A percentile compares a stretch with the other conserved stretches of the same genome.
Evolutionary conservation across 92 coral and sea anemone species (phyloP).

Genomic region (Meandrina meandrites): DNA sequence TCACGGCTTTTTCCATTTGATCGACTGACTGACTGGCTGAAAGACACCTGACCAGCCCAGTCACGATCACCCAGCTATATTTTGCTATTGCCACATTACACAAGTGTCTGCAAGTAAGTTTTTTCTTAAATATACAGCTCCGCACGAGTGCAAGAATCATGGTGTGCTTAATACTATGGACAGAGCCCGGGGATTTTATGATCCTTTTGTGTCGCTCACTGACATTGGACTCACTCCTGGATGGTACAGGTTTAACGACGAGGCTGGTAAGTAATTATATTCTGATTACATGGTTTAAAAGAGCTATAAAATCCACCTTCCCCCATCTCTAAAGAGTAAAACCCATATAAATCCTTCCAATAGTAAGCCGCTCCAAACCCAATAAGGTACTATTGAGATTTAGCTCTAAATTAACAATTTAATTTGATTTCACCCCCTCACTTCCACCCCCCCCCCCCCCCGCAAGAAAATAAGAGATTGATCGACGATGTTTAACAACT

Average conservation of each 20-base stretch:
- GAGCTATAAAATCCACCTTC: background rate
- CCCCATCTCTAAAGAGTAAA: background rate
- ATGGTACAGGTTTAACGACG: conserved; percentile 55
- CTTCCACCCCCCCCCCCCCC: too few species aligned
- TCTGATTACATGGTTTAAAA: too few species aligned
- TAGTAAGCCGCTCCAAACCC: background rate
- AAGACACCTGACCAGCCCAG: too few species aligned
- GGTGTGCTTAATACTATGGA: conserved; percentile 13
- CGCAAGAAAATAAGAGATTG: too few species aligned
- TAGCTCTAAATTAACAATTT: background rate
- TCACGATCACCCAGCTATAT: too few species aligned
- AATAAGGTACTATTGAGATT: background rate
- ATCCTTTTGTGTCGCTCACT: conserved; percentile 36
- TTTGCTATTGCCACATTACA: too few species aligned
- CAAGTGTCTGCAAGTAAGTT: too few species aligned
- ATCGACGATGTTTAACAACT: too few species aligned
- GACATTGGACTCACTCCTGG: conserved; percentile 45
- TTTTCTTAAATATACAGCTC: background rate
- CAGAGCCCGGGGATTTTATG: conserved; percentile 47
- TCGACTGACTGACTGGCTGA: background rate
- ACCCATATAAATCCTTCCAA: background rate
- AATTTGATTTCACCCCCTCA: background rate
- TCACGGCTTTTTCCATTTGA: background rate
- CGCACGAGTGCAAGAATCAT: conserved; percentile 26
- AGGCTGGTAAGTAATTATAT: conserved; percentile 42